Evolutionary conservation across 2,888 invertebrate species (phyloP).

Genomic region (Euzetes globulus): DNA sequence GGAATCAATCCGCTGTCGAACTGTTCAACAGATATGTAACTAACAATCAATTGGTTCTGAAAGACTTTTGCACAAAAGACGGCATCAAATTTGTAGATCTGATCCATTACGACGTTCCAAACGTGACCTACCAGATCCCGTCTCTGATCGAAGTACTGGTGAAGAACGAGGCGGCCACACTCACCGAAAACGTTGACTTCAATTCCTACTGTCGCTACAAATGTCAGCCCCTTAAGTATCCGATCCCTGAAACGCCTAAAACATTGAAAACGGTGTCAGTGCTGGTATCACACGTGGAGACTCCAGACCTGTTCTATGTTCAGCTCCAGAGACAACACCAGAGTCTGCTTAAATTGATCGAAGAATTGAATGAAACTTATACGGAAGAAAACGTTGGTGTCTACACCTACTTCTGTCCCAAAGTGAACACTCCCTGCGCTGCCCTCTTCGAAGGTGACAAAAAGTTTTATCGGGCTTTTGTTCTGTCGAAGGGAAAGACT

Average conservation of each 20-base stretch:
- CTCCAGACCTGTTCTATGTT: slow-evolving; percentile 16
- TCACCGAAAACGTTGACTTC: background rate
- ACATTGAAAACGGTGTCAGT: background rate
- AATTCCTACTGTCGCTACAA: background rate
- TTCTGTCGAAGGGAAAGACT: background rate
- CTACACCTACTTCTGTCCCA: slow-evolving; percentile 10
- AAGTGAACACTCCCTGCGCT: slow-evolving; percentile 3
- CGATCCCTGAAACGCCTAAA: background rate
- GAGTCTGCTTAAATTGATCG: background rate
- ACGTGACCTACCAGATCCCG: background rate
- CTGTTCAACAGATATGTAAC: background rate
- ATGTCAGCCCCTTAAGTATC: background rate
- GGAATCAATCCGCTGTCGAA: background rate
- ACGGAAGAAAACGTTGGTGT: background rate
- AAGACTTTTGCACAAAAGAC: background rate
- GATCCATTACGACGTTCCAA: slow-evolving; percentile 1
- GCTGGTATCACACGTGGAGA: slow-evolving; percentile 2
- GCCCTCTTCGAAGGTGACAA: background rate
- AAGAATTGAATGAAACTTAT: slow-evolving; percentile 9
- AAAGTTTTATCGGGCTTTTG: background rate
- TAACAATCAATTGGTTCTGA: background rate
- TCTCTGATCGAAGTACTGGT: background rate
- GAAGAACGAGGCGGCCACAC: background rate
- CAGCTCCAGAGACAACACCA: background rate
- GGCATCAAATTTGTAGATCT: background rate